Base-by-base conservation (phyloP, 2,113 vertebrate species). In the Ondatra zibethicus region DNA sequence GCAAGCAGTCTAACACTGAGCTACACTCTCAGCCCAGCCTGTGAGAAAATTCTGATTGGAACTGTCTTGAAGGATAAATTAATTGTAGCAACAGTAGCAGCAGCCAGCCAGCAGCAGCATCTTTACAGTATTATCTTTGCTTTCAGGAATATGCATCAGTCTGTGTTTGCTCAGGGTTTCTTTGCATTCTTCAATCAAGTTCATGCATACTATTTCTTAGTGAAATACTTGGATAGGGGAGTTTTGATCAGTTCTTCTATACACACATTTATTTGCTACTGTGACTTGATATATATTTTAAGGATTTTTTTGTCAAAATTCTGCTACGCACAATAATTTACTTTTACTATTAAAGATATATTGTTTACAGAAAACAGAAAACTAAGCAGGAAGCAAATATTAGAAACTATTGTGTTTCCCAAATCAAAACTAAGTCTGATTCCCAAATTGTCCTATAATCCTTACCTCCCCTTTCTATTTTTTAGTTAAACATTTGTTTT, bases 361-460 rank as follows among this genome's bases (percentile, higher is more conserved):
- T 16, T 88, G 42, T 72, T 66, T 91, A 86, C 11, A 89, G 45
- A 77, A 92, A 68, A 91, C 2, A 73, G 33, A 97, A 94, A 97
- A 93, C 68, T 95, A 93, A 91, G 8, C 76, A 94, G 21, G 45
- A 92, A 94, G 73, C 31, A 92, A 88, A 82, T 73, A 81, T 23
- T 92, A 89, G 39, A 88, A 93, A 86, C 6, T 23, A 92, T 23
- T 63, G 33, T 94, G 36, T 89, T 95, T 95, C 80, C 50, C 33
- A 93, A 81, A 66, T 73, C 89, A 77, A 95, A 96, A 88, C 70
- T 65, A 96, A 94, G 95, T 84, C 45, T 88, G 80, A 23, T 91
- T 91, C 78, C 33, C 88, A 93, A 97, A 76, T 33, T 93, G 66
- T 84, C 42, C 12, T 84, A 89, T 55, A 76, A 33, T 33, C 1